A percentile compares a stretch with the other conserved stretches of the same genome.
Conservation (phyloP, 1,140 invertebrate species). For the Drosophila micromelanica region DNA sequence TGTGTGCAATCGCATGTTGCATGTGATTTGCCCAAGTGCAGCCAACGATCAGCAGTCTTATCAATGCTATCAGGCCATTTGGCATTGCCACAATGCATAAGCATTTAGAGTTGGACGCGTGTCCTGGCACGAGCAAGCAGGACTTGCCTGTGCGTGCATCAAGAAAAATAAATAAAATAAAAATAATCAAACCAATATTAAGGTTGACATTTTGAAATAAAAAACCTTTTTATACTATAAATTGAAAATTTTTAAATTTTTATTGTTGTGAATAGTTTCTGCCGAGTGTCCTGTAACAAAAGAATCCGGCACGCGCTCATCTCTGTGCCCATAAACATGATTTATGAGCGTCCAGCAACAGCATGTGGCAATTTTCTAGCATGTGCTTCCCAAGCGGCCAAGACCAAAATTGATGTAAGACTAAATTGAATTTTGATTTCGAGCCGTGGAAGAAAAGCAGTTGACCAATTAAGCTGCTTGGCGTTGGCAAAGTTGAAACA, state of each 20-base stretch:
- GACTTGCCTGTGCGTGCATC: too few relatives aligned
- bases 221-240: too few relatives aligned
- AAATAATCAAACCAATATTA: too few relatives aligned
- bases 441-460: neutral
- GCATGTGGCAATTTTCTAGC: slow-evolving; percentile 49
- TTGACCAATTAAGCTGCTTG: slow-evolving; percentile 24
- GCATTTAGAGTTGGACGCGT: too few relatives aligned
- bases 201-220: too few relatives aligned
- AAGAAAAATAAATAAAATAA: too few relatives aligned
- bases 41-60: slow-evolving; percentile 39
- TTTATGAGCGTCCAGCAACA: slow-evolving; percentile 24
- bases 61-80: slow-evolving; percentile 26
- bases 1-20: slow-evolving; percentile 22
- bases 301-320: too few relatives aligned
- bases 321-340: slow-evolving; percentile 18
- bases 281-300: too few relatives aligned
- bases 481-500: slow-evolving; percentile 26
- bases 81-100: neutral
- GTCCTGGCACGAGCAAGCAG: too few relatives aligned
- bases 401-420: slow-evolving; percentile 25
- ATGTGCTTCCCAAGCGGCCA: slow-evolving; percentile 39
- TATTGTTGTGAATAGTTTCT: too few relatives aligned
- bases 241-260: too few relatives aligned
- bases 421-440: slow-evolving; percentile 73
- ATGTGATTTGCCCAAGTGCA: slow-evolving; percentile 48